Evolutionary conservation across 1,140 invertebrate species (phyloP), one percentile per base, ranked within the genome.

Genomic region (Vanessa tameamea): DNA sequence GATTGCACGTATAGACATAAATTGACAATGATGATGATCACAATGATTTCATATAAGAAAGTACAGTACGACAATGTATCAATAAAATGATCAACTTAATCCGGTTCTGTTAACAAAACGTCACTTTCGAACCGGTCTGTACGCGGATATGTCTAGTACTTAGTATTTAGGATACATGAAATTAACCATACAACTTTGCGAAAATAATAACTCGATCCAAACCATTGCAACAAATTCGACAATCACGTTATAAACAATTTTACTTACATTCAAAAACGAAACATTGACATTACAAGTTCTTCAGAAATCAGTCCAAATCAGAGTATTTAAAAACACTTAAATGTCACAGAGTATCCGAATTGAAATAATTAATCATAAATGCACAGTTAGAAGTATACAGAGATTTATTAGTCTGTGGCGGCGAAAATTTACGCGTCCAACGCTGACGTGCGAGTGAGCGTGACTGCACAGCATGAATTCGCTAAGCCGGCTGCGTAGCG

Each of bases 41-140:
- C 13, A 23, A 20, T 57, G n/a, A 53, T 53, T 53, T 13, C 26
- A 61, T 59, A 48, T 59, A 69, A 48, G 37, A 59, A 69, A 69
- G 67, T 57, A 73, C 37, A 69, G 55, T 55, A 31, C 64, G 48
- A 67, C 71, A 59, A 67, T 73, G 26, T 63, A 59, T 68, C 47
- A 73, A 73, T 73, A 68, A 68, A 68, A 31, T 51, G 63, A 73
- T 63, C 64, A 73, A 64, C 64, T 47, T 50, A 75, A 75, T 75
- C 73, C 73, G 73, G 73, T 71, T 85, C 78, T 76, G 67, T 81
- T 78, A 83, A 87, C 83, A 87, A 87, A 83, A 83, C 79, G 78
- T 78, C 82, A 83, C 85, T 89, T 89, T 89, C 86, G 66, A 89
- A 89, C 87, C 87, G 85, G 87, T 89, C 82, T 70, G 51, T 64